Evolutionary conservation across 2,797 vertebrate species (phyloP), one percentile per base, ranked within the genome.

Genomic region (Aphelocoma californica): DNA sequence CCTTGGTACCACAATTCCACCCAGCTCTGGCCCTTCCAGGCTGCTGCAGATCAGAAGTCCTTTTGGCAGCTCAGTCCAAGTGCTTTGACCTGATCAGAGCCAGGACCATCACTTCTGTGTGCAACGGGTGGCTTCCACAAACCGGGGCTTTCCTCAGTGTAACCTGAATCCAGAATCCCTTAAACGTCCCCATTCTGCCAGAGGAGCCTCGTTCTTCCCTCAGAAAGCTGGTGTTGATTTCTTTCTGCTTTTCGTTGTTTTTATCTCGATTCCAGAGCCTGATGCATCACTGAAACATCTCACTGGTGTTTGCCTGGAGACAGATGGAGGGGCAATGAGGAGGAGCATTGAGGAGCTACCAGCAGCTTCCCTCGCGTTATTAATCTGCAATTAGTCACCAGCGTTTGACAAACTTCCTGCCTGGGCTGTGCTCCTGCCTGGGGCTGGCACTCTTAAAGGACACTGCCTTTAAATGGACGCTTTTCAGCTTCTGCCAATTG

Each of bases 171-270:
- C 57, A 47, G 31, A n/a, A 58, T 18, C 74, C 20, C 28, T 32
- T 5, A 7, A 50, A 9, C 1, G 2, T 40, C 9, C 47, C 23
- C 9, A 0, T 5, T 26, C 15, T 57, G n/a, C 47, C 67, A 23
- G 29, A 14, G 53, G 23, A 2, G 3, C 4, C 45, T 57, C 14
- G 0, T 31, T 36, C 32, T 21, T 13, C 28, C 28, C 42, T 56
- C 10, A 6, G 5, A 7, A 9, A 6, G 5, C 6, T 19, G 24
- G 10, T 17, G 29, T 12, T 17, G 36, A 14, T 26, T 84, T n/a
- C 28, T 15, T 42, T 51, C 54, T 60, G 24, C 13, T 28, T 70
- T 44, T 34, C 16, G 0, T 4, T 29, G 48, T 5, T 47, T 11
- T 44, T 12, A 1, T 57, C 70, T 81, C 15, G 1, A 36, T 32